These are phyloP conservation scores for Corvus cornix DNA, from an alignment of 2,113 vertebrate species.

Conservation along the genomic window DNA sequence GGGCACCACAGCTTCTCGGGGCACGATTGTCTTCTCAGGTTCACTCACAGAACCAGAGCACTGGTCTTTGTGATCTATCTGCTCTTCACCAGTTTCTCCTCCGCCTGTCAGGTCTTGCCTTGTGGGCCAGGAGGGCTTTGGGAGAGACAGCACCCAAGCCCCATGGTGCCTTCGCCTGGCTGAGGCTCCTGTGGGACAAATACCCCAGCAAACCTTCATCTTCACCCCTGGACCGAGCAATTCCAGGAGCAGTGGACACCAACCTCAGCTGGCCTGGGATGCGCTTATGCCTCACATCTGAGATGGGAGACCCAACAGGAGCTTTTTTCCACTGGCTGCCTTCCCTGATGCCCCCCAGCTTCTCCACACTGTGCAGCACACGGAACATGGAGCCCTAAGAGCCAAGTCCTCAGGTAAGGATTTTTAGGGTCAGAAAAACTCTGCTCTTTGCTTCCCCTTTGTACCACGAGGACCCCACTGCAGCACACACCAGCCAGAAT, in stretches of 20 bases:
- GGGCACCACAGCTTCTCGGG: not conserved
- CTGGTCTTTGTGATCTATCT: not conserved
- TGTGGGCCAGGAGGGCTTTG: not conserved
- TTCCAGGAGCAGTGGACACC: not conserved
- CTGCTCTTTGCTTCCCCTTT: not conserved
- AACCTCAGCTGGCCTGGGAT: not conserved
- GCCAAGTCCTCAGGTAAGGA: not conserved
- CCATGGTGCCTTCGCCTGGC: not conserved
- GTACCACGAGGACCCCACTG: not conserved
- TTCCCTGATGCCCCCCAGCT: not conserved
- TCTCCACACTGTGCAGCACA: not conserved
- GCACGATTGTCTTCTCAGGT: not conserved
- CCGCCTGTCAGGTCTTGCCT: not conserved
- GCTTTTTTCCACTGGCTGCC: not conserved
- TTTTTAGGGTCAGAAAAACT: not conserved
- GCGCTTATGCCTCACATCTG: not conserved
- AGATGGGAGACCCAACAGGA: not conserved
- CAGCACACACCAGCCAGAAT: not conserved
- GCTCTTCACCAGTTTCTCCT: not conserved
- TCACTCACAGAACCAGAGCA: rapidly evolving
- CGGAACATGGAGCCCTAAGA: not conserved
- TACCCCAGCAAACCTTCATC: not conserved
- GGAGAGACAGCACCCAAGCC: not conserved
- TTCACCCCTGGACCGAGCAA: not conserved
- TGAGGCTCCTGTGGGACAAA: not conserved